Base-by-base conservation (phyloP, 2,113 vertebrate genomes). In the Todiramphus saurophagus region DNA sequence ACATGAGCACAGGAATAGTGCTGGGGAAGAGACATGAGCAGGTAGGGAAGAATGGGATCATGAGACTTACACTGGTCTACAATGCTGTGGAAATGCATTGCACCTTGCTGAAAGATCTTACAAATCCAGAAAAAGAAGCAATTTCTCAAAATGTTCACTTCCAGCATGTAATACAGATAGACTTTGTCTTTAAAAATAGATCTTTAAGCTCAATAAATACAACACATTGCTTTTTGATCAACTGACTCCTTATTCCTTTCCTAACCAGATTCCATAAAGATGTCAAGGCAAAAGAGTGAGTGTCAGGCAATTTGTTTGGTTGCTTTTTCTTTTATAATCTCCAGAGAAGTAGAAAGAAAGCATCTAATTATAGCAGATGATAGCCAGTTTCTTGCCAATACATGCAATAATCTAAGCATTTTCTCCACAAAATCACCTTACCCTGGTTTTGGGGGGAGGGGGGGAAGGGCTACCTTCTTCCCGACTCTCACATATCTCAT, bases 401-500 rank as follows among this genome's bases (percentile, higher is more conserved):
- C 15, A 14, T 8, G 25, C 3, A 8, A 70, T 55, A 82, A 3
- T 33, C 80, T 83, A 92, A 96, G 44, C 55, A 51, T 77, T 83
- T 90, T 74, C 43, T 66, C 59, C 77, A 48, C 58, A 43, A 68
- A 90, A 94, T 62, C 37, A 33, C n/a, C 51, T 39, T 19, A 20
- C 0, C 0, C 60, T 72, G 35, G 13, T 87, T 92, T 43, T 18
- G 41, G 80, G 31, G 77, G 43, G 37, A 77, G 91, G 95, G 93
- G 93, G 91, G 95, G 96, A 84, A 95, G 95, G 94, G 94, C 89
- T 82, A 89, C 74, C 93, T 92, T 72, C 88, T n/a, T 78, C 72
- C 83, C 81, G 33, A 66, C 87, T 97, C 96, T 96, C 77, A 23
- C 90, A 97, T 98, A 97, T 97, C 96, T 97, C 97, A 96, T 97